A percentile compares a stretch with the other conserved stretches of the same genome.
Evolutionary conservation across 2,888 invertebrate species (phyloP).

Genomic region (Biston betularia): DNA sequence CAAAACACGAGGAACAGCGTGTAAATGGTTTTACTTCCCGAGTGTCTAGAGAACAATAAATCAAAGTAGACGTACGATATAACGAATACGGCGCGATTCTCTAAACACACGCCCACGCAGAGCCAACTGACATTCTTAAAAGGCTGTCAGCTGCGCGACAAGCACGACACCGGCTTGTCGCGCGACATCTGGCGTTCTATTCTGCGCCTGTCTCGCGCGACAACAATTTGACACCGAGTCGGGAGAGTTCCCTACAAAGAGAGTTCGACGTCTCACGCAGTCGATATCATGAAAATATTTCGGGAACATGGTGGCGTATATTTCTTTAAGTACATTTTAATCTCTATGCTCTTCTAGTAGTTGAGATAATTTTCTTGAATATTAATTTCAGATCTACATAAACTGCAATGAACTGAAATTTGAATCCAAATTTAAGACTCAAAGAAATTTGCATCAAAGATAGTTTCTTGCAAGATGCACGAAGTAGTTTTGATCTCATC

Average conservation of each 20-base stretch:
- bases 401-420: too few species aligned
- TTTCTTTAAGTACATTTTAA: neutral
- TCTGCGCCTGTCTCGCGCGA: constrained; percentile 1
- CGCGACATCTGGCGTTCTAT: constrained; percentile 2
- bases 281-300: constrained; percentile 8
- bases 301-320: neutral
- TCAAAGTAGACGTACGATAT: constrained; percentile 7
- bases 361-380: too few species aligned
- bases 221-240: constrained; percentile 8
- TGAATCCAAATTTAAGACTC: too few species aligned
- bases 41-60: constrained; percentile 11
- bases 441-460: too few species aligned
- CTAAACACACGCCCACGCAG: constrained; percentile 1
- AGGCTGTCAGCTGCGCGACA: constrained; percentile 1
- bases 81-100: constrained; percentile 1
- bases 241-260: neutral
- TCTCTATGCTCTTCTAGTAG: too few species aligned
- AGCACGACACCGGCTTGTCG: neutral
- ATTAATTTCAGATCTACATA: too few species aligned
- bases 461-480: too few species aligned
- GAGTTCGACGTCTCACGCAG: neutral
- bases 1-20: neutral
- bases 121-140: constrained; percentile 19
- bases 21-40: constrained; percentile 2
- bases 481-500: too few species aligned